These are phyloP conservation scores for Manis javanica DNA, from an alignment of 2,797 vertebrate genomes.

Conservation along the genomic window DNA sequence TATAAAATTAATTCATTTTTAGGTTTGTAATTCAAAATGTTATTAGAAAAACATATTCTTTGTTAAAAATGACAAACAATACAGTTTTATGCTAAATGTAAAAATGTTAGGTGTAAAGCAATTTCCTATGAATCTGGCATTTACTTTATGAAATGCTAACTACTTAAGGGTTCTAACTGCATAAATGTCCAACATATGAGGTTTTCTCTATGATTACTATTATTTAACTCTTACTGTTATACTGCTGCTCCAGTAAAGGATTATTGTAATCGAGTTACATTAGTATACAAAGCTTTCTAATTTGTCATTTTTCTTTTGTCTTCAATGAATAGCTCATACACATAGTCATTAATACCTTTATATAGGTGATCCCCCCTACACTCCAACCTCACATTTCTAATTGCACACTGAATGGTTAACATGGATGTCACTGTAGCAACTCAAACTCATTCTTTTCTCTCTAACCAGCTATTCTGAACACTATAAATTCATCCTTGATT, in stretches of 20 bases:
- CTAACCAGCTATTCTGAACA: background rate
- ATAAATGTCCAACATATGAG: background rate
- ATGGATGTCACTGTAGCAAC: background rate
- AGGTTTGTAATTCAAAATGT: constrained; percentile 20
- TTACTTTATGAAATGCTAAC: background rate
- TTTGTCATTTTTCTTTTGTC: background rate
- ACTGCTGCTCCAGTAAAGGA: background rate
- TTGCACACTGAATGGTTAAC: background rate
- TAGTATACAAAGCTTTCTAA: background rate
- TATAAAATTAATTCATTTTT: background rate
- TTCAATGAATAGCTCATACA: background rate
- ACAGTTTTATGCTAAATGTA: background rate
- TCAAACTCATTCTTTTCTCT: background rate
- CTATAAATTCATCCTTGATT: background rate
- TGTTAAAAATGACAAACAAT: background rate
- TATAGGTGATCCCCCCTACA: background rate
- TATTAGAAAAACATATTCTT: constrained; percentile 13
- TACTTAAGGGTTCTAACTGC: background rate
- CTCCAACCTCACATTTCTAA: background rate
- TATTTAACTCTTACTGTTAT: constrained; percentile 28
- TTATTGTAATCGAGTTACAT: background rate
- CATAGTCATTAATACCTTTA: background rate
- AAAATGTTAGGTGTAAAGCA: constrained; percentile 3
- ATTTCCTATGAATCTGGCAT: background rate
- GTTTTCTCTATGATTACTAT: background rate